Base-by-base conservation (phyloP, 35 echinoderm and acorn worm genomes). In the Chiridota heheva region DNA sequence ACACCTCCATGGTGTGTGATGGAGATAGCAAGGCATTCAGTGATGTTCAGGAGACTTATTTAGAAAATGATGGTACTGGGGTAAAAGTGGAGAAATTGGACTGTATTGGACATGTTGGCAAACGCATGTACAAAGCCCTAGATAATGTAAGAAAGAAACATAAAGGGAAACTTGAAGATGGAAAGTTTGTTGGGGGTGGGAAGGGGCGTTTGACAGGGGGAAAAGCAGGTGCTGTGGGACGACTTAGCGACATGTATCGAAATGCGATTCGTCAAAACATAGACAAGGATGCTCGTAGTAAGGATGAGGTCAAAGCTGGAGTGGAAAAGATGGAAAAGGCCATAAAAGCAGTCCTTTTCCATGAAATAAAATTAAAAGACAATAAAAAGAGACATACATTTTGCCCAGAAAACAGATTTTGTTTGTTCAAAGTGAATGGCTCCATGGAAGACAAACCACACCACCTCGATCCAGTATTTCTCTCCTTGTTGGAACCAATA, bases 191-290 rank as follows among this genome's bases (percentile, higher is more conserved):
- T 22, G 66, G 70, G 6, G 67, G 68, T 16, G 57, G 36, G 12
- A 74, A 85, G 48, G 49, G 82, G 0, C 39, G 82, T 15, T 40
- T 74, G 3, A 85, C 69, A 43, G 68, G 49, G 46, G 82, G 82
- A 26, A 67, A 70, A 27, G 72, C 53, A 45, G 81, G 82, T 34
- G 51, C 60, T 37, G 47, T 44, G 2, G 44, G 44, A 7, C 5
- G 42, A 46, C 69, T 76, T 16, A 76, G 39, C 62, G 70, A 86
- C 22, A 31, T 76, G 22, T 76, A 86, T 46, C 29, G 55, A 33
- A 73, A 86, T 86, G 82, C 68, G 26, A 61, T 85, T 36, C 57
- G 82, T 30, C 29, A 85, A 58, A 85, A 73, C 48, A 66, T 83
- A 39, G 40, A 77, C n/a, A 77, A n/a, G 40, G 28, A 36, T 10